phyloP scores from a whole-genome alignment of 2,797 vertebrate species.

The Neosilurus mollespiculum region DNA sequence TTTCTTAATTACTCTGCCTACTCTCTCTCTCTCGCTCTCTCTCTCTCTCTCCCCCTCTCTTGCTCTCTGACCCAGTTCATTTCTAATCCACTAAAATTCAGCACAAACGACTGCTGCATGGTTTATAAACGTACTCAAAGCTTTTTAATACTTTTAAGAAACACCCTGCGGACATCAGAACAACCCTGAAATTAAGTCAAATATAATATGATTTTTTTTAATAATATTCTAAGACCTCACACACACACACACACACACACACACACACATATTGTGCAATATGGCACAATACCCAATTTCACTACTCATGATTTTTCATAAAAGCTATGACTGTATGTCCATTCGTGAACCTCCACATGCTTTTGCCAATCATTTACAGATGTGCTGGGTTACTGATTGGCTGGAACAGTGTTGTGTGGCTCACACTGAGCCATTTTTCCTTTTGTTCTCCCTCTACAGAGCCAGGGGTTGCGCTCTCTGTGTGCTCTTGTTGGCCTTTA shows the following conservation, averaged over 20 bases:
- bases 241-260: no score
- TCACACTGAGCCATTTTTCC: no score
- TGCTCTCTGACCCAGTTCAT: conserved; percentile 67
- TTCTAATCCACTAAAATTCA: conserved; percentile 31
- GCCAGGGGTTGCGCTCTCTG: no score
- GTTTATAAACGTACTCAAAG: background rate
- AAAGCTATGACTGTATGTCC: no score
- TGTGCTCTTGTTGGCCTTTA: no score
- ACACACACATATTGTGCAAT: no score
- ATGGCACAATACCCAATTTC: background rate
- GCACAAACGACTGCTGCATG: background rate
- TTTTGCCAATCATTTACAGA: no score
- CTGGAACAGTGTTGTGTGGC: no score
- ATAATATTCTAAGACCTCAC: background rate
- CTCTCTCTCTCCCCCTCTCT: conserved; percentile 40
- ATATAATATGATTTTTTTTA: background rate
- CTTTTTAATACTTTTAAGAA: background rate
- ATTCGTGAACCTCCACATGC: no score
- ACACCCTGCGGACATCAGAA: background rate
- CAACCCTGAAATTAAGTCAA: background rate
- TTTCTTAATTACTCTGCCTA: conserved; percentile 14
- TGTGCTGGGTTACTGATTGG: no score
- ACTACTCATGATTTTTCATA: no score
- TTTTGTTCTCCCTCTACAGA: no score
- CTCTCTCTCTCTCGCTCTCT: conserved; percentile 45